A percentile compares a stretch with the other conserved stretches of the same genome.
phyloP scores from a whole-genome alignment of 1,140 invertebrate species.

The Zaprionus davidi region DNA sequence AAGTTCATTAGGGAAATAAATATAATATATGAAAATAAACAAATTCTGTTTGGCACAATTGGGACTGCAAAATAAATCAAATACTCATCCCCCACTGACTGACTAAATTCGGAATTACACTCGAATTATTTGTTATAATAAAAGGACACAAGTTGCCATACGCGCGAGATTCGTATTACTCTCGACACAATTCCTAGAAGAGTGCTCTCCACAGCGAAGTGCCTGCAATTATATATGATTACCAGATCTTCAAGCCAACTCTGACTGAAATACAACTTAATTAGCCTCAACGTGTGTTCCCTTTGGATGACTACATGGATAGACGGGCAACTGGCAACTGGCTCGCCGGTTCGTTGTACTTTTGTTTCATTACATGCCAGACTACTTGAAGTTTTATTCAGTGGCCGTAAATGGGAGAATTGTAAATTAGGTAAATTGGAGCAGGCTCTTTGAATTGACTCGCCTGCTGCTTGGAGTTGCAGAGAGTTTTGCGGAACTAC shows the following conservation, averaged over 20 bases:
- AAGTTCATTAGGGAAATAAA: no score
- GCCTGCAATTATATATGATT: conserved; percentile 3
- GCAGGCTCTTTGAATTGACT: conserved; percentile 7
- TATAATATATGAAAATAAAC: no score
- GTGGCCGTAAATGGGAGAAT: conserved; percentile 42
- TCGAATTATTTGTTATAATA: background rate
- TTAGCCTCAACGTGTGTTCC: conserved; percentile 47
- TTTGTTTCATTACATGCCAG: conserved; percentile 26
- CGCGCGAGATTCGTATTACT: no score
- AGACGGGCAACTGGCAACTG: conserved; percentile 4
- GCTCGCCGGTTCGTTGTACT: background rate
- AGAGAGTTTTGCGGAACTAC: background rate
- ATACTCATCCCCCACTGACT: background rate
- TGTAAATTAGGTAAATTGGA: conserved; percentile 56
- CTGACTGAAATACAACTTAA: conserved; percentile 59
- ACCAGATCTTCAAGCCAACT: conserved; percentile 7
- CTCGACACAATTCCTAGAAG: background rate
- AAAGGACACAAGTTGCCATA: background rate
- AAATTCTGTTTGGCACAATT: no score
- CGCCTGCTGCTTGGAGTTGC: background rate
- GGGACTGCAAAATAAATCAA: no score
- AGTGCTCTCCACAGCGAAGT: background rate
- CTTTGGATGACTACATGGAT: background rate
- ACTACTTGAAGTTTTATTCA: conserved; percentile 36
- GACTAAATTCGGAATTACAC: background rate